phyloP scores from a whole-genome alignment of 2,113 vertebrate species.

The Halichoerus grypus region DNA sequence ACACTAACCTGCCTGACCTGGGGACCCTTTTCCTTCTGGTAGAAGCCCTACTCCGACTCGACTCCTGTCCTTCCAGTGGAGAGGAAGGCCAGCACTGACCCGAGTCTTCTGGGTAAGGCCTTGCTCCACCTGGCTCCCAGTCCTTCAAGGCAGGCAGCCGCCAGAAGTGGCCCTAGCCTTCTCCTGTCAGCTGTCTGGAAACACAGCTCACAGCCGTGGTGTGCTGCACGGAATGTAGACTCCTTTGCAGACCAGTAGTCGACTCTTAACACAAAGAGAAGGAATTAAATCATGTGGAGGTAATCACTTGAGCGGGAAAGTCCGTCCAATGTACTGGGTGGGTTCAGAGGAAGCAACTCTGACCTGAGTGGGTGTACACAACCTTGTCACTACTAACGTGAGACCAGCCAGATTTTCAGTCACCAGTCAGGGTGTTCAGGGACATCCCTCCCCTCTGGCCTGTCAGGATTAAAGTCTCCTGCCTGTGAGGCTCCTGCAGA shows the following conservation, averaged over 20 bases:
- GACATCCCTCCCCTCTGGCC: background rate
- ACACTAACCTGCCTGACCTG: background rate
- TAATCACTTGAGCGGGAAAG: accelerated
- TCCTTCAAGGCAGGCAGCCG: background rate
- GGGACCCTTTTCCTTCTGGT: background rate
- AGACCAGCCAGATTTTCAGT: background rate
- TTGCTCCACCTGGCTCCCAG: background rate
- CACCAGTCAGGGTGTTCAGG: background rate
- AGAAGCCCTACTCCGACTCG: background rate
- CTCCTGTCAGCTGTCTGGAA: background rate
- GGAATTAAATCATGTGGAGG: background rate
- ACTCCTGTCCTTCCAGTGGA: too few relatives aligned
- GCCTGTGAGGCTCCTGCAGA: background rate
- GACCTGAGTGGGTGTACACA: background rate
- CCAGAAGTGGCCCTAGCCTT: background rate
- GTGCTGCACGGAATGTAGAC: background rate
- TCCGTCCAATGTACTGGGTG: background rate
- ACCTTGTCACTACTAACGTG: background rate
- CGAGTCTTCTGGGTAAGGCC: too few relatives aligned
- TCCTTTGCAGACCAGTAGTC: background rate
- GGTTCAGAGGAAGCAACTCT: background rate
- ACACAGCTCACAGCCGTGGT: background rate
- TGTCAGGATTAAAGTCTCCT: background rate
- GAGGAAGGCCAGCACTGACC: too few relatives aligned
- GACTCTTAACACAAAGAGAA: background rate